A percentile compares a stretch with the other conserved stretches of the same genome.
Conservation (phyloP, 2,797 vertebrate species). For the Gallirallus australis region DNA sequence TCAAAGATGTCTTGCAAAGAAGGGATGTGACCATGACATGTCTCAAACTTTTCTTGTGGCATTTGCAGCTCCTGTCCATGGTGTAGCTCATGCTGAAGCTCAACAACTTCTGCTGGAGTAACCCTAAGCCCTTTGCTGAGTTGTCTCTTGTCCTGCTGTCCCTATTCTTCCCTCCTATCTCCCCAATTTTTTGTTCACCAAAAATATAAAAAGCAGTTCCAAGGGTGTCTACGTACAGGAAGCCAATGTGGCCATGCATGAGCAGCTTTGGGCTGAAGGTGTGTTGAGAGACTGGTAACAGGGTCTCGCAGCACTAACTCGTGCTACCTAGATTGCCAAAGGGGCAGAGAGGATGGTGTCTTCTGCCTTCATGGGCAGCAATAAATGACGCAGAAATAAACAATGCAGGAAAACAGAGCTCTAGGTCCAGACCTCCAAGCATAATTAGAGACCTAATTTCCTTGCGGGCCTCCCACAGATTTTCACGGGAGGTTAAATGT, state of each 20-base stretch:
- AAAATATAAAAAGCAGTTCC: not conserved
- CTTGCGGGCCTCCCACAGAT: conserved; percentile 11
- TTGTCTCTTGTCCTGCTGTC: not conserved
- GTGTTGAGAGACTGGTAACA: not conserved
- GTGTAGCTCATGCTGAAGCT: not conserved
- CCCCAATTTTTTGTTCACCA: not conserved
- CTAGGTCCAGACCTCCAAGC: conserved; percentile 30
- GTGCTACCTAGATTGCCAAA: not conserved
- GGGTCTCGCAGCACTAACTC: not conserved
- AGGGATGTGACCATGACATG: fast-evolving
- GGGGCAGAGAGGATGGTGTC: not conserved
- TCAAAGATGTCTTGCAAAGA: not conserved
- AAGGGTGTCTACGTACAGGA: not conserved
- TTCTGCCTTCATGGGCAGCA: not conserved
- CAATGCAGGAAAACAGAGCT: not conserved
- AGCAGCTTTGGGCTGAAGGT: not conserved
- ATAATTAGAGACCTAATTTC: conserved; percentile 49
- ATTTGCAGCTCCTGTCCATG: not conserved
- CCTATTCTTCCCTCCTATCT: not conserved
- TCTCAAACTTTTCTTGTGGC: not conserved
- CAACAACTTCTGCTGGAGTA: not conserved
- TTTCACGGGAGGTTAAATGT: conserved; percentile 60
- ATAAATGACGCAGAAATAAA: conserved; percentile 53
- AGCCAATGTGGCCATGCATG: fast-evolving
- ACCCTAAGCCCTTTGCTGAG: not conserved